Percentiles rank a stretch among this genome's conserved stretches.
Evolutionary conservation across 37 sponge, comb jelly and placozoan species (phyloP).

Genomic region (Haliclona indistincta): DNA sequence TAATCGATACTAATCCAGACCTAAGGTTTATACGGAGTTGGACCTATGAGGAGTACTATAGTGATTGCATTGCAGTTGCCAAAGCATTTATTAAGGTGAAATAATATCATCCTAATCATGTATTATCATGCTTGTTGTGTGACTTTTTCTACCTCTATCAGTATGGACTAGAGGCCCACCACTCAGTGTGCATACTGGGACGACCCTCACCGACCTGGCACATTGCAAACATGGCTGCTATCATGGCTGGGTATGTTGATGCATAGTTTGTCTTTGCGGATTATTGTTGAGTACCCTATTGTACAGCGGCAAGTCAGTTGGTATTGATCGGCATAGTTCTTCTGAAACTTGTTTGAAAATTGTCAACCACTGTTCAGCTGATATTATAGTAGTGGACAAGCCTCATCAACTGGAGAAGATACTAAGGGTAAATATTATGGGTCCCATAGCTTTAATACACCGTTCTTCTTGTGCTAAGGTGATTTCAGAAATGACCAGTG

Average conservation of each 20-base stretch:
- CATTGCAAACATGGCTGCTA: constrained; percentile 70
- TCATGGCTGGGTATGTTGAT: too few relatives aligned
- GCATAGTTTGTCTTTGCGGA: too few relatives aligned
- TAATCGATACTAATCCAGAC: too few relatives aligned
- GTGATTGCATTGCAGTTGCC: constrained; percentile 56
- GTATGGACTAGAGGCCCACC: constrained; percentile 73
- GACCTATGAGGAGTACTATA: constrained; percentile 74
- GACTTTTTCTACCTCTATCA: constrained; percentile 23
- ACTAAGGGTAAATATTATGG: constrained; percentile 63
- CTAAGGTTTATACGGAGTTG: too few relatives aligned
- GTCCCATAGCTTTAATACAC: too few relatives aligned
- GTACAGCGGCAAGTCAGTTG: constrained; percentile 68
- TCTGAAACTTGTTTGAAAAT: constrained; percentile 61
- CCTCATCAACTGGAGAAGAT: constrained; percentile 74
- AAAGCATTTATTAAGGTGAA: constrained; percentile 78
- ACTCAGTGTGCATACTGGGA: constrained; percentile 86
- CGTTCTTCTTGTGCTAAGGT: too few relatives aligned
- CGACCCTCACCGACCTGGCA: constrained; percentile 91
- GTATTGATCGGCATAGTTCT: constrained; percentile 61
- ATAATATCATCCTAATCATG: neutral
- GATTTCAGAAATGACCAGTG: too few relatives aligned
- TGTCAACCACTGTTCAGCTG: constrained; percentile 62
- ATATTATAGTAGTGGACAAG: constrained; percentile 83
- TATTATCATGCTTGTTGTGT: neutral
- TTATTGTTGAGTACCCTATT: too few relatives aligned